A percentile compares a stretch with the other conserved stretches of the same genome.
These are phyloP conservation scores for Musca vetustissima DNA, from an alignment of 1,140 invertebrate genomes.

Conservation along the genomic window DNA sequence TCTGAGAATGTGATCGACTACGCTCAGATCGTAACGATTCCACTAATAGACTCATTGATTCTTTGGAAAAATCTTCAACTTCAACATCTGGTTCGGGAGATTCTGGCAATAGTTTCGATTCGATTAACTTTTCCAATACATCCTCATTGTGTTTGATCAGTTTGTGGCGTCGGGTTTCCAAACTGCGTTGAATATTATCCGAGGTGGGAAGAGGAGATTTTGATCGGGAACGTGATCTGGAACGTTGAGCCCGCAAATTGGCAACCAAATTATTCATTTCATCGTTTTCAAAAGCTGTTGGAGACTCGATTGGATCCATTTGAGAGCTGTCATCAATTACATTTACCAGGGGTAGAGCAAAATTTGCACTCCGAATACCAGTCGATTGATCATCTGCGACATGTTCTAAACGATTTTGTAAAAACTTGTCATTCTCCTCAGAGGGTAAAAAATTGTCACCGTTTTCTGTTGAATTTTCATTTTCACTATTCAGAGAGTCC, in stretches of 20 bases:
- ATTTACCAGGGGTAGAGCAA: constrained; percentile 1
- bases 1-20: constrained; percentile 11
- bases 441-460: neutral
- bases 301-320: neutral
- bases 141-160: constrained; percentile 47
- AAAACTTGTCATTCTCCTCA: neutral
- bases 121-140: constrained; percentile 36
- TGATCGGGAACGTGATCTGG: constrained; percentile 36
- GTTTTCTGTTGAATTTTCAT: neutral
- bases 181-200: constrained; percentile 40
- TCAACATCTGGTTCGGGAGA: neutral
- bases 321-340: neutral
- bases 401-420: neutral
- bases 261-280: constrained; percentile 40
- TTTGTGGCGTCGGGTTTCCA: constrained; percentile 38
- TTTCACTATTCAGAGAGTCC: constrained; percentile 24
- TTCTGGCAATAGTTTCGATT: constrained; percentile 6
- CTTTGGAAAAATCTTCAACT: constrained; percentile 32
- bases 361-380: neutral
- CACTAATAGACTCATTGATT: constrained; percentile 41
- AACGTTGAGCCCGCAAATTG: constrained; percentile 33
- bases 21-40: constrained; percentile 43
- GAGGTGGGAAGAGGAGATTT: constrained; percentile 44
- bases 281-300: constrained; percentile 15
- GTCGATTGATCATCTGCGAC: neutral